Conservation (phyloP, 1,140 invertebrate genomes). For the Mesaphorura yosii region DNA sequence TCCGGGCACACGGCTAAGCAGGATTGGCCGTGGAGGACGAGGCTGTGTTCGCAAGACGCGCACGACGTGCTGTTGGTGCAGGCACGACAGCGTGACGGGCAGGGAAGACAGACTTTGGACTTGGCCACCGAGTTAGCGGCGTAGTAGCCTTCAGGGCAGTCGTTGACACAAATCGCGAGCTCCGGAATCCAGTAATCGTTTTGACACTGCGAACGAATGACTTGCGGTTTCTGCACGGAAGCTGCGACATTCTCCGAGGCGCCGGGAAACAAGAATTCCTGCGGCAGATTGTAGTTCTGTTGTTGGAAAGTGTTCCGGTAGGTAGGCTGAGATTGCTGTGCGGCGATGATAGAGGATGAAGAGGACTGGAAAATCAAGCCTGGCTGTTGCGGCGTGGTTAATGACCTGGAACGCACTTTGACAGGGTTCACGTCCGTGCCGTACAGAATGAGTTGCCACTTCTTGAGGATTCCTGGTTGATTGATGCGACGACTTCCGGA, state of each 20-base stretch:
- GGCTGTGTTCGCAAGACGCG: slow-evolving; percentile 68
- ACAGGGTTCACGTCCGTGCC: slow-evolving; percentile 73
- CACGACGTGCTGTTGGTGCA: slow-evolving; percentile 68
- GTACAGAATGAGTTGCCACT: slow-evolving; percentile 88
- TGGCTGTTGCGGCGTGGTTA: slow-evolving; percentile 3
- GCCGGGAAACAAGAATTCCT: slow-evolving; percentile 26
- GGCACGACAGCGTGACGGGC: slow-evolving; percentile 63
- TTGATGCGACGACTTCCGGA: slow-evolving; percentile 70
- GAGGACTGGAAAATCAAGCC: no score
- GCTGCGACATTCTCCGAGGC: slow-evolving; percentile 17
- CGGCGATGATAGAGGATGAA: no score
- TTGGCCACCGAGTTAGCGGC: slow-evolving; percentile 67
- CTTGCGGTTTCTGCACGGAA: slow-evolving; percentile 15
- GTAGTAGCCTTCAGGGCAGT: slow-evolving; percentile 73
- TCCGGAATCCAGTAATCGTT: slow-evolving; percentile 29
- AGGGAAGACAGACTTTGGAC: slow-evolving; percentile 62
- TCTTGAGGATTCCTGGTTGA: slow-evolving; percentile 67
- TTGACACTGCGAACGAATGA: slow-evolving; percentile 26
- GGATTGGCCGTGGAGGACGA: slow-evolving; percentile 63
- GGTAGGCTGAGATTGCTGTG: no score
- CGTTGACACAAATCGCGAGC: slow-evolving; percentile 43
- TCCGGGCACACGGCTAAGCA: slow-evolving; percentile 68
- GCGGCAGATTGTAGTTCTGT: slow-evolving; percentile 35
- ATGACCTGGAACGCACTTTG: slow-evolving; percentile 42
- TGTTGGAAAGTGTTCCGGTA: background rate